Evolutionary conservation across 2,888 invertebrate species (phyloP).

Genomic region (Trichogramma evanescens): DNA sequence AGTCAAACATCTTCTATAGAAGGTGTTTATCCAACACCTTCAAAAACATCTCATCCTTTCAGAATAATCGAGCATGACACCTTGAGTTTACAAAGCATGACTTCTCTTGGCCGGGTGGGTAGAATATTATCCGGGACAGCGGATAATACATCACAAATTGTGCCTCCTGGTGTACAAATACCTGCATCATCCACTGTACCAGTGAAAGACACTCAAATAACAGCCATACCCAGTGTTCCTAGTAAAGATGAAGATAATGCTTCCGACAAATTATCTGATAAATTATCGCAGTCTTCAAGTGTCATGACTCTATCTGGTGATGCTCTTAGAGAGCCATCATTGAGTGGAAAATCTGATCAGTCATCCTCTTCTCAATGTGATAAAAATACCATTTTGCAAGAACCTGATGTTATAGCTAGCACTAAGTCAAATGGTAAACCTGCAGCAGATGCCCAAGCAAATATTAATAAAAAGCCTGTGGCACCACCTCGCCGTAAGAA

Average conservation of each 20-base stretch:
- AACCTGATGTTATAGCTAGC: constrained; percentile 90
- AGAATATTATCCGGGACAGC: constrained; percentile 64
- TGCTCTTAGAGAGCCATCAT: constrained; percentile 34
- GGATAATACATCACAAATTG: constrained; percentile 37
- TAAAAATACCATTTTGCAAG: constrained; percentile 52
- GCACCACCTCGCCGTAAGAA: constrained; percentile 78
- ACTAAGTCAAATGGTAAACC: constrained; percentile 57
- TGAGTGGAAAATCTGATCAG: constrained; percentile 34
- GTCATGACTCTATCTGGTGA: constrained; percentile 41
- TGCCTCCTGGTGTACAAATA: constrained; percentile 32
- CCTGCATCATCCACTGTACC: constrained; percentile 27
- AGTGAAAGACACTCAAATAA: constrained; percentile 36
- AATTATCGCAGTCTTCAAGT: constrained; percentile 42
- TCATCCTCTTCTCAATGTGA: constrained; percentile 33
- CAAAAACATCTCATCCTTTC: constrained; percentile 68
- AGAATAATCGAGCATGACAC: constrained; percentile 83
- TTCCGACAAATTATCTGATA: constrained; percentile 35
- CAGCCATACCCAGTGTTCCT: constrained; percentile 38
- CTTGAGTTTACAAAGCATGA: constrained; percentile 80
- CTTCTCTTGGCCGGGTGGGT: constrained; percentile 77
- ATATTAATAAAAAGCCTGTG: constrained; percentile 50
- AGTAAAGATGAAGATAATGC: constrained; percentile 43
- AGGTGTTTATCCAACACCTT: constrained; percentile 62
- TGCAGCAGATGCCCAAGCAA: constrained; percentile 34
- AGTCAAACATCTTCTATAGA: constrained; percentile 75